phyloP scores from a whole-genome alignment of 2,797 vertebrate genomes.

The Tamandua tetradactyla region DNA sequence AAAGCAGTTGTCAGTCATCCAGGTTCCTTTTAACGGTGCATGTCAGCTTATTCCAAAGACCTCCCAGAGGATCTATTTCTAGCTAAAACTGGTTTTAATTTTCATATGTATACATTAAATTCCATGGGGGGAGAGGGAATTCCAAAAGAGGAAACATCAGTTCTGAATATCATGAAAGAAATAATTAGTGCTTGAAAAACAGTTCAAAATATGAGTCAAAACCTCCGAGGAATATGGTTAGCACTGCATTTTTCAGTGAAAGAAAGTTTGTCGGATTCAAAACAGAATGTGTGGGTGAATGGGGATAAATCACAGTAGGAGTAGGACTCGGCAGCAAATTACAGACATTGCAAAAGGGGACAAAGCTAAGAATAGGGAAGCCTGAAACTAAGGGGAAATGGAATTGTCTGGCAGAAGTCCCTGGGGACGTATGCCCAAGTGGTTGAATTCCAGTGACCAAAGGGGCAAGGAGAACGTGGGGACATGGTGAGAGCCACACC shows the following conservation, averaged over 20 bases:
- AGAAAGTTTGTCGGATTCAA: slow-evolving; percentile 22
- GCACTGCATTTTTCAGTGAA: slow-evolving; percentile 47
- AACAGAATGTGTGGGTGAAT: background rate
- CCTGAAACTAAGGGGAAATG: background rate
- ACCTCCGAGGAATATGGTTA: slow-evolving; percentile 40
- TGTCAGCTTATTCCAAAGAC: slow-evolving; percentile 74
- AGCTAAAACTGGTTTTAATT: slow-evolving; percentile 69
- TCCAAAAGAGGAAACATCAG: slow-evolving; percentile 69
- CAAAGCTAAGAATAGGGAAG: too few relatives aligned
- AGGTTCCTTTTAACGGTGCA: slow-evolving; percentile 3
- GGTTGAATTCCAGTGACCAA: background rate
- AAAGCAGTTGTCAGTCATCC: slow-evolving; percentile 61
- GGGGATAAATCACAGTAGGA: background rate
- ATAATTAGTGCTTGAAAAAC: slow-evolving; percentile 69
- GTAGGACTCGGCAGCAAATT: background rate
- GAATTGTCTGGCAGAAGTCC: background rate
- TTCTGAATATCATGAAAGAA: slow-evolving; percentile 66
- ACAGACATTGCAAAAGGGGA: background rate
- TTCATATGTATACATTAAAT: slow-evolving; percentile 72
- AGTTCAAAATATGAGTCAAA: slow-evolving; percentile 54
- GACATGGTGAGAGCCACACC: background rate
- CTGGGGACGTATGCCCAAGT: accelerated
- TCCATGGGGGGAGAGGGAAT: slow-evolving; percentile 14
- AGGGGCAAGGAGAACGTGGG: accelerated
- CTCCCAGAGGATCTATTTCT: slow-evolving; percentile 64